Evolutionary conservation across 2,888 invertebrate species (phyloP).

Genomic region (Cactoblastis cactorum): DNA sequence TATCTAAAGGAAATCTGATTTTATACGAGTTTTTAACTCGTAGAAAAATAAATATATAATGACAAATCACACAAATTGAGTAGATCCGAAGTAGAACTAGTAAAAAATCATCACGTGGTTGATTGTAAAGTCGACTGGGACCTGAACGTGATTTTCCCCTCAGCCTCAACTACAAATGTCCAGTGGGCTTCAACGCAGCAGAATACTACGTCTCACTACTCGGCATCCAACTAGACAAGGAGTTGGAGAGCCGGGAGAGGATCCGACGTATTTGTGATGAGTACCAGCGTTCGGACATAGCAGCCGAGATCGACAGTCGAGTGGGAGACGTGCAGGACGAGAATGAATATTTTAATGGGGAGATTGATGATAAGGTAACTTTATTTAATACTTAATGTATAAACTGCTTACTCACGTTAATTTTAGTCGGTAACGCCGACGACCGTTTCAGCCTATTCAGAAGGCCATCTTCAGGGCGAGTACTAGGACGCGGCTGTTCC

Average conservation of each 20-base stretch:
- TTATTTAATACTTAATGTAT: not conserved
- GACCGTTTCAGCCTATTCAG: too few species aligned
- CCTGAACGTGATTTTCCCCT: slow-evolving; percentile 3
- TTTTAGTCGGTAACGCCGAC: too few species aligned
- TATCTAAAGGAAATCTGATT: too few species aligned
- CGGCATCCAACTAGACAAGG: slow-evolving; percentile 63
- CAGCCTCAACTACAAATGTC: slow-evolving; percentile 83
- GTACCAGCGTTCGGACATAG: slow-evolving; percentile 71
- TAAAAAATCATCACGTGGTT: too few species aligned
- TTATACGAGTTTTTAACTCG: too few species aligned
- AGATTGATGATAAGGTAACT: slow-evolving; percentile 51
- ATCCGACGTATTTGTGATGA: slow-evolving; percentile 77
- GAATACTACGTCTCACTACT: slow-evolving; percentile 88
- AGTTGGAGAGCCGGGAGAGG: slow-evolving; percentile 60
- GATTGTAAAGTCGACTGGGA: not conserved
- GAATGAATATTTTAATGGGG: slow-evolving; percentile 62
- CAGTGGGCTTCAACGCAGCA: slow-evolving; percentile 89
- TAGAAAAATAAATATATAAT: too few species aligned
- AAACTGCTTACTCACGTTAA: too few species aligned
- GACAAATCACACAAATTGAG: too few species aligned
- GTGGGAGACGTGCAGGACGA: slow-evolving; percentile 65
- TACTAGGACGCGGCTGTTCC: too few species aligned
- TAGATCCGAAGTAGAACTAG: too few species aligned
- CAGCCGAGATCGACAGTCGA: slow-evolving; percentile 50
- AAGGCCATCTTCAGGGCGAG: too few species aligned